Evolutionary conservation across 2,888 invertebrate species (phyloP), one percentile per base, ranked within the genome.

Genomic region (Phytoseiulus persimilis): DNA sequence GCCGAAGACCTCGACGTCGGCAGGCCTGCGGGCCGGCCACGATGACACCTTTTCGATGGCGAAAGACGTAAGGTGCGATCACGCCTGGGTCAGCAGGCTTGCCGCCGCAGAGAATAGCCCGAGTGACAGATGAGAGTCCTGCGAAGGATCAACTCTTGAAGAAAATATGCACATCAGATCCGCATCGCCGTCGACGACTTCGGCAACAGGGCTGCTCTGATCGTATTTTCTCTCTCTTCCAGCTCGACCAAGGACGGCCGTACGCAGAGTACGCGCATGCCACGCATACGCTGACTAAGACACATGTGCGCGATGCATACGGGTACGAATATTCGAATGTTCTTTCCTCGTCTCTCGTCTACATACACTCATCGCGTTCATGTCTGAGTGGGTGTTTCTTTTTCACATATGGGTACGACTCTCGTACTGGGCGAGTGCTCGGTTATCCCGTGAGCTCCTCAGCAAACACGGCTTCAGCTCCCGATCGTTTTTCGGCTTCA

Each of bases 91-190:
- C 65, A 65, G 65, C 65, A 65, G 28, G 1, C 23, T 65, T 9
- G 39, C 39, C 9, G 39, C 39, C 28, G 65, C 23, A 2, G 5
- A 28, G 65, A 65, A 65, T 65, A 87, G 11, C 87, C 87, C 87
- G 83, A 87, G 87, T 87, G 87, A 87, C 87, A 87, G 87, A 87
- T 87, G 87, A 33, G 87, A 87, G 65, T 65, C 65, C 18, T 65
- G 65, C 65, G 65, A 65, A 18, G 65, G 65, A 65, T 65, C 65
- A 65, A 65, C 65, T 28, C 23, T 65, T 28, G 65, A 65, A 23
- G 65, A 65, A 65, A 65, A 65, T 65, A 65, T 65, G 5, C 65
- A 65, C 11, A 65, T 65, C 65, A 65, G 65, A 65, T 65, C 65
- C 65, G 65, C 65, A 65, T 65, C 65, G 65, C 14, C 65, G 65